These are phyloP conservation scores for Paratilapia polleni DNA, from an alignment of 2,113 vertebrate species.

Conservation along the genomic window DNA sequence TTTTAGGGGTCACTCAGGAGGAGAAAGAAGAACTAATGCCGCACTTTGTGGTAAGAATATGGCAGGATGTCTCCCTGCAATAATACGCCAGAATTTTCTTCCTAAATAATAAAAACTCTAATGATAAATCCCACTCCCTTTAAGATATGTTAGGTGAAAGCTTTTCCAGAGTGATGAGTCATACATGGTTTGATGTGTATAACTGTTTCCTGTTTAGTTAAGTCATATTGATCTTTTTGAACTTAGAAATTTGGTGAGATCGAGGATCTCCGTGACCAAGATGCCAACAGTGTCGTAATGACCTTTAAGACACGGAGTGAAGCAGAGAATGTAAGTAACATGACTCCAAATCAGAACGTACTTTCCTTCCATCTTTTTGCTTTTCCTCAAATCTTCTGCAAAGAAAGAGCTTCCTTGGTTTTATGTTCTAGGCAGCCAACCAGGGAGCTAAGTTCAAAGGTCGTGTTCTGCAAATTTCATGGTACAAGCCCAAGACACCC, in stretches of 20 bases:
- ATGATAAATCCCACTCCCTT: neutral
- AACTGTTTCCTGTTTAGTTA: neutral
- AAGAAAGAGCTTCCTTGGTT: neutral
- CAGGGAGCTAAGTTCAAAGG: constrained; percentile 98
- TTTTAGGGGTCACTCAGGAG: constrained; percentile 89
- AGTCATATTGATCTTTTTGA: neutral
- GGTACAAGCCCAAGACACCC: constrained; percentile 96
- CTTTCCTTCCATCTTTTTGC: neutral
- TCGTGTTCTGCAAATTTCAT: constrained; percentile 92
- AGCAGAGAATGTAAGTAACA: constrained; percentile 87
- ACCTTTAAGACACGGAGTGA: constrained; percentile 89
- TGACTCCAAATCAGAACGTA: neutral
- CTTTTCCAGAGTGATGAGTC: neutral
- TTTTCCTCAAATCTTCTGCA: neutral
- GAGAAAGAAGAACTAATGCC: constrained; percentile 95
- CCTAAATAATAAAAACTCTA: neutral
- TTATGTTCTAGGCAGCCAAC: constrained; percentile 88
- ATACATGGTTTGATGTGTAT: neutral
- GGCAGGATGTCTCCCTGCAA: neutral
- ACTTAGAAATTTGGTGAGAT: constrained; percentile 89
- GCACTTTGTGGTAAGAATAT: constrained; percentile 91
- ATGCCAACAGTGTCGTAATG: constrained; percentile 86
- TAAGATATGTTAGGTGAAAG: neutral
- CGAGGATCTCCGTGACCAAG: constrained; percentile 89
- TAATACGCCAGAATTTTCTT: neutral